Percentiles rank a stretch among this genome's conserved stretches.
phyloP scores from a whole-genome alignment of 1,140 invertebrate species.

The Thaumatotibia leucotreta region DNA sequence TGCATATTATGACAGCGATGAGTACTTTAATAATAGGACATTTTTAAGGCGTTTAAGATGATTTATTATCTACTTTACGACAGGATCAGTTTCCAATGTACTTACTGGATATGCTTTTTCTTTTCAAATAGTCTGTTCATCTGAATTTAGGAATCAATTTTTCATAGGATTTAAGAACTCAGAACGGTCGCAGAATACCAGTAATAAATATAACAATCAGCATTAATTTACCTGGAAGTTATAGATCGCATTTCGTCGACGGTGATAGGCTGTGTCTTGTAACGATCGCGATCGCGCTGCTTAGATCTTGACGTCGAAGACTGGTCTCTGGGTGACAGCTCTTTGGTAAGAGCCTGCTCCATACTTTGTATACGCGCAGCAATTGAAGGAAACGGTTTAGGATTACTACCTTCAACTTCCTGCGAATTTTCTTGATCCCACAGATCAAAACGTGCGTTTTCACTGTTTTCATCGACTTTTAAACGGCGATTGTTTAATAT shows the following conservation, averaged over 20 bases:
- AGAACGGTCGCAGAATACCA: background rate
- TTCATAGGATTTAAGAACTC: background rate
- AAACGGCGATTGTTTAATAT: slow-evolving; percentile 67
- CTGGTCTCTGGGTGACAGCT: slow-evolving; percentile 45
- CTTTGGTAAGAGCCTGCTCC: slow-evolving; percentile 67
- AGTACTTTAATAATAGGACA: background rate
- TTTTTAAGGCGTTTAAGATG: background rate
- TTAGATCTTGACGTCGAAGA: slow-evolving; percentile 60
- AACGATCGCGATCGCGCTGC: slow-evolving; percentile 76
- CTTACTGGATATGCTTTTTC: background rate
- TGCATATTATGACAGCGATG: background rate
- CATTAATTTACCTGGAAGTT: slow-evolving; percentile 72
- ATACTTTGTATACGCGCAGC: slow-evolving; percentile 72
- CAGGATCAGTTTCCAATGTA: background rate
- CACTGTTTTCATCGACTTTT: slow-evolving; percentile 69
- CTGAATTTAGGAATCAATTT: background rate
- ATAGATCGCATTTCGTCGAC: slow-evolving; percentile 78
- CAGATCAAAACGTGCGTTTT: slow-evolving; percentile 41
- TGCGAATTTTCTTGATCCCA: slow-evolving; percentile 34
- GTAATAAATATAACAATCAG: background rate
- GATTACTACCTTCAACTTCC: slow-evolving; percentile 31
- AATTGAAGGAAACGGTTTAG: slow-evolving; percentile 67
- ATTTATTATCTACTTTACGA: background rate
- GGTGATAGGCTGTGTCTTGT: slow-evolving; percentile 82
- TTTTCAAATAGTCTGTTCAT: no score